Base-by-base conservation (phyloP, 2,797 vertebrate species). In the Picus viridis region DNA sequence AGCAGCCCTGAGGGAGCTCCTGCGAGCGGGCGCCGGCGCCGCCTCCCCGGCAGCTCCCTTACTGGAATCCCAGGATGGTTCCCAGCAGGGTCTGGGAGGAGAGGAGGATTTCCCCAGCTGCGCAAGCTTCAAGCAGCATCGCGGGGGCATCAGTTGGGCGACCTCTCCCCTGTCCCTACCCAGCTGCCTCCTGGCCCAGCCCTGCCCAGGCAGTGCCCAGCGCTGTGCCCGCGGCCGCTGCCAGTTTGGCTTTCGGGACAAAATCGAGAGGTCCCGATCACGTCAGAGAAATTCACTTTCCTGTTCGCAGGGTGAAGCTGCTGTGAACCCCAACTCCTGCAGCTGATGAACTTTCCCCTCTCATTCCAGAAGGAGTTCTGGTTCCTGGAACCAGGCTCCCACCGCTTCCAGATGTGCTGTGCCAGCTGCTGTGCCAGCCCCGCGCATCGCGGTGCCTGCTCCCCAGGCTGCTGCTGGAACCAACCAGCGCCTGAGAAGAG, bases 401-500 rank as follows among this genome's bases (percentile, higher is more conserved):
- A 61, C 23, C 24, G 22, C 59, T 62, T 62, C 24, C 7, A 24
- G 19, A 32, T 9, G 45, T 18, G 20, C 65, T 27, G 65, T 15
- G 45, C 22, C 34, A 34, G 34, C 34, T 24, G 64, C 64, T 67
- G 64, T 1, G 2, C 49, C 12, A 26, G 12, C 17, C 18, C 41
- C 3, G 4, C 24, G 9, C 13, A 16, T n/a, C 13, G 14, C 20
- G 30, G 32, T 3, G 18, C 32, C 56, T 2, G 2, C 3, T 36
- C 56, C 57, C 9, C 0, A 16, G 11, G 22, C 5, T 0, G 3
- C 32, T 0, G 1, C 6, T 3, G 39, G 56, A 29, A 18, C 0
- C 4, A 29, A 19, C 0, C 30, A 6, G 5, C 3, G 13, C 6
- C 32, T 0, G 5, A 4, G 71, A 29, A 22, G 20, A 43, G 41